Evolutionary conservation across 2,113 vertebrate genomes (phyloP).

Genomic region (Candoia aspera): DNA sequence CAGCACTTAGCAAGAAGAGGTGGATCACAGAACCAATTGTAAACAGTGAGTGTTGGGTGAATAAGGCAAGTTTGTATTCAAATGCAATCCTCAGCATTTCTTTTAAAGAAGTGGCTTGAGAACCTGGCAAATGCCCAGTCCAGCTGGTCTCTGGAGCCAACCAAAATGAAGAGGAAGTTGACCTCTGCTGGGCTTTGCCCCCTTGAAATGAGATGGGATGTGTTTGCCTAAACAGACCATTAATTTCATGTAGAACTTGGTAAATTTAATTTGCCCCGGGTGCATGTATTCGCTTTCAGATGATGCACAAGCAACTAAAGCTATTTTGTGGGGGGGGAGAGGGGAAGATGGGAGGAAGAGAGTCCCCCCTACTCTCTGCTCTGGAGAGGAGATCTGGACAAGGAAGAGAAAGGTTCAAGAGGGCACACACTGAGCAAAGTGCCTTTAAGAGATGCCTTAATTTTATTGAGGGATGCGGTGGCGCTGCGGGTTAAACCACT

Average conservation of each 20-base stretch:
- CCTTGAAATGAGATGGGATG: background rate
- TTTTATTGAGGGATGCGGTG: no score
- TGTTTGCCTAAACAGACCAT: background rate
- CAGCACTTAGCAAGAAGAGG: no score
- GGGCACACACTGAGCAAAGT: background rate
- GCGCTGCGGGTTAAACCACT: no score
- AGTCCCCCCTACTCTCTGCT: no score
- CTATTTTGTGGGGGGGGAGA: background rate
- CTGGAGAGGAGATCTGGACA: background rate
- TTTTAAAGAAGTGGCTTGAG: no score
- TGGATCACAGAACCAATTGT: no score
- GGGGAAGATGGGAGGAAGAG: no score
- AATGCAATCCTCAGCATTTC: no score
- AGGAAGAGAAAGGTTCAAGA: background rate
- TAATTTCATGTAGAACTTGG: background rate
- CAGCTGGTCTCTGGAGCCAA: background rate
- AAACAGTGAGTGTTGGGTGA: no score
- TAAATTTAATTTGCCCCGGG: background rate
- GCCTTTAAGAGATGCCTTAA: background rate
- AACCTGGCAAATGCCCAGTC: background rate
- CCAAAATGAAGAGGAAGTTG: background rate
- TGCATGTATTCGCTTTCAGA: background rate
- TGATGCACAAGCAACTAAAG: background rate
- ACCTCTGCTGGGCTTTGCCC: background rate
- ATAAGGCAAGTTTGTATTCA: no score